Percentiles rank a stretch among this genome's conserved stretches.
Evolutionary conservation across 2,888 invertebrate genomes (phyloP).

Genomic region (Drosophila borealis): DNA sequence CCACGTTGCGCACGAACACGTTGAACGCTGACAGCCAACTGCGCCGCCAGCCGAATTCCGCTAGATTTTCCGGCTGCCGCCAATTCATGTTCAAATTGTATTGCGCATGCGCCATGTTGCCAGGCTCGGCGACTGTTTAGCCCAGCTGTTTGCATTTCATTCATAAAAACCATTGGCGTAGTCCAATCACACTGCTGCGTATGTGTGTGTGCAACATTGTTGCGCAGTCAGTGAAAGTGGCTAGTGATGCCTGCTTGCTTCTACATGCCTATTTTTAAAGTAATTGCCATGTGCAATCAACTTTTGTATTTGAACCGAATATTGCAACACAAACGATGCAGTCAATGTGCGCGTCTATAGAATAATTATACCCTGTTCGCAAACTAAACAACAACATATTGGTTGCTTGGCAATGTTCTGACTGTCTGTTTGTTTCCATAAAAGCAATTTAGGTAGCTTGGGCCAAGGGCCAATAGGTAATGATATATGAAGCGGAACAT

Average conservation of each 20-base stretch:
- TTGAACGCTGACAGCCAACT: slow-evolving; percentile 74
- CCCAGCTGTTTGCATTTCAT: slow-evolving; percentile 57
- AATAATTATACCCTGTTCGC: slow-evolving; percentile 2
- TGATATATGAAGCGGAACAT: no score
- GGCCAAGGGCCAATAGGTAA: no score
- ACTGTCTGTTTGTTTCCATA: no score
- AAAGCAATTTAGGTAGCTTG: no score
- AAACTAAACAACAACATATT: background rate
- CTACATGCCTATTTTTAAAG: slow-evolving; percentile 42
- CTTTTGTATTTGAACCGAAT: slow-evolving; percentile 38
- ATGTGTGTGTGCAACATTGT: slow-evolving; percentile 52
- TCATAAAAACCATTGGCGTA: slow-evolving; percentile 65
- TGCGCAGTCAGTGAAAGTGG: slow-evolving; percentile 42
- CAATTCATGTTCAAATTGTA: slow-evolving; percentile 33
- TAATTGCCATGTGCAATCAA: slow-evolving; percentile 52
- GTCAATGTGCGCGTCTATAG: slow-evolving; percentile 1
- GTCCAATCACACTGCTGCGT: slow-evolving; percentile 1
- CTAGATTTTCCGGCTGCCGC: slow-evolving; percentile 60
- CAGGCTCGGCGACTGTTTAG: slow-evolving; percentile 26
- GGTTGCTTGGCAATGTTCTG: background rate
- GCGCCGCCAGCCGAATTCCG: slow-evolving; percentile 63
- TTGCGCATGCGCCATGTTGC: slow-evolving; percentile 68
- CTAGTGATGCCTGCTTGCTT: slow-evolving; percentile 3
- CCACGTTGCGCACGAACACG: slow-evolving; percentile 63
- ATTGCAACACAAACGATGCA: slow-evolving; percentile 18